A percentile compares a stretch with the other conserved stretches of the same genome.
Conservation (phyloP, 2,797 vertebrate species). For the Erpetoichthys calabaricus region DNA sequence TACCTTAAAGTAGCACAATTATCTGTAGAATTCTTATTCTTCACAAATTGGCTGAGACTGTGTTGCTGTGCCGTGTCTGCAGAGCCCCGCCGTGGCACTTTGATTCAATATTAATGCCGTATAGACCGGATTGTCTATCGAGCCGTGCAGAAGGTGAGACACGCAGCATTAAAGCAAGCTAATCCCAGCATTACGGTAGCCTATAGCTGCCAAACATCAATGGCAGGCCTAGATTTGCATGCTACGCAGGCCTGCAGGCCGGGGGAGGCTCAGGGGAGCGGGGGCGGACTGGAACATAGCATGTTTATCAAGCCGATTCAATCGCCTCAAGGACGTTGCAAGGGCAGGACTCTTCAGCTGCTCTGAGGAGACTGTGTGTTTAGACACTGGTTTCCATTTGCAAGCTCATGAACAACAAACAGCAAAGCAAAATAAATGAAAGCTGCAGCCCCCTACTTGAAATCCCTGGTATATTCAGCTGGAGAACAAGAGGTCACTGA, state of each 20-base stretch:
- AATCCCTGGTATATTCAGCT: no score
- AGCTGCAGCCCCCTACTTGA: no score
- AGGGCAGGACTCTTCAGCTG: background rate
- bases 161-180: background rate
- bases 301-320: background rate
- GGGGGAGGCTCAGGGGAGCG: background rate
- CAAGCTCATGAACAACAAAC: no score
- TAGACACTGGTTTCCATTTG: no score
- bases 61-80: constrained; percentile 21
- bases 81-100: constrained; percentile 56
- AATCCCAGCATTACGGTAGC: background rate
- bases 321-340: background rate
- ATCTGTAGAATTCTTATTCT: no score
- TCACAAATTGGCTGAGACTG: background rate
- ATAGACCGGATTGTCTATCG: constrained; percentile 33
- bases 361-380: constrained; percentile 19
- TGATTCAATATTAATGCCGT: constrained; percentile 72
- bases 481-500: no score
- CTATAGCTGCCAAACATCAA: background rate
- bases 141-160: background rate
- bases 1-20: no score
- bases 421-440: no score
- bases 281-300: background rate
- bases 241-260: background rate
- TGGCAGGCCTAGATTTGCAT: background rate